phyloP scores from a whole-genome alignment of 2,888 invertebrate genomes.

The Plagiodera versicolora region DNA sequence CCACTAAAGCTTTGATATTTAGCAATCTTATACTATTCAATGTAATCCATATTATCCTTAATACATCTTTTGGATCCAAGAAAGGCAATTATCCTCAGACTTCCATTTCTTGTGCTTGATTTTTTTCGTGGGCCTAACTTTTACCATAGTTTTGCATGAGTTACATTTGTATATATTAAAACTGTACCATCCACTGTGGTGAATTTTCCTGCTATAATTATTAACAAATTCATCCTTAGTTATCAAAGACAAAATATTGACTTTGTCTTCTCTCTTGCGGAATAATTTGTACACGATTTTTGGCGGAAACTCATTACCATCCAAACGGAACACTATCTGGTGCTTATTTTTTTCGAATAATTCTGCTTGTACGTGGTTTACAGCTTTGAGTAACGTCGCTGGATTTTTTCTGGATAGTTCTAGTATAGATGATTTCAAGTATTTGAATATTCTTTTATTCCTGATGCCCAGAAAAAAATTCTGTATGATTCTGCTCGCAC shows the following conservation, averaged over 20 bases:
- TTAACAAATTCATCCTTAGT: neutral
- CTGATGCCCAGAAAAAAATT: constrained; percentile 26
- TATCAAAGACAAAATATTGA: neutral
- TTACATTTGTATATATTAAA: constrained; percentile 28
- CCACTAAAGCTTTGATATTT: neutral
- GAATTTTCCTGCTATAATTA: neutral
- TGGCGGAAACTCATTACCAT: constrained; percentile 43
- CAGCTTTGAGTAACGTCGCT: constrained; percentile 28
- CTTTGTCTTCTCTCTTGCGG: constrained; percentile 21
- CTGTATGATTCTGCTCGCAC: constrained; percentile 35
- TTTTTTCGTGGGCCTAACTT: constrained; percentile 18
- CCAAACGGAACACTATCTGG: constrained; percentile 38
- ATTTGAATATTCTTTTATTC: constrained; percentile 29
- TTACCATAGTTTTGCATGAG: constrained; percentile 25
- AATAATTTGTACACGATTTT: constrained; percentile 43
- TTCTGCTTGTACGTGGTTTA: constrained; percentile 27
- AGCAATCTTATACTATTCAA: neutral
- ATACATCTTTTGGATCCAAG: constrained; percentile 31
- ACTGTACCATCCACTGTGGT: constrained; percentile 20
- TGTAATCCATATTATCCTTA: neutral
- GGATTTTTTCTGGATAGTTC: constrained; percentile 32
- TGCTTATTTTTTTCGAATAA: constrained; percentile 38
- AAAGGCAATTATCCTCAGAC: constrained; percentile 13
- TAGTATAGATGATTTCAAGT: constrained; percentile 25
- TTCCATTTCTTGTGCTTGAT: constrained; percentile 14